Percentiles rank a stretch among this genome's conserved stretches.
These are phyloP conservation scores for Leptocoma aspasia DNA, from an alignment of 2,113 vertebrate species.

Conservation along the genomic window DNA sequence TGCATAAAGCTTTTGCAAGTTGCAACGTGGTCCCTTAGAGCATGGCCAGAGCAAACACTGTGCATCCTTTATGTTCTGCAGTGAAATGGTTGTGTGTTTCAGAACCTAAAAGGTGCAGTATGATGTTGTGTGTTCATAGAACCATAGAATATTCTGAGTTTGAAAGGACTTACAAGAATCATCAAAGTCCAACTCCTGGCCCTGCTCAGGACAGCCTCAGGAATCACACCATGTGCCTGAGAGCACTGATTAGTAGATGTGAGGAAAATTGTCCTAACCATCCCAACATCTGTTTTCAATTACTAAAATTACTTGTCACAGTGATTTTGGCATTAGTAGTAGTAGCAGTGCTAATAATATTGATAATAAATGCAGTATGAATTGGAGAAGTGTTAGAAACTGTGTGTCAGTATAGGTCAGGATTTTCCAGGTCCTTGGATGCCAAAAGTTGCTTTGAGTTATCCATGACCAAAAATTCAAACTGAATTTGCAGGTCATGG, in stretches of 20 bases:
- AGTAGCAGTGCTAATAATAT: neutral
- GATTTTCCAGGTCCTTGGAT: neutral
- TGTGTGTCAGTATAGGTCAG: neutral
- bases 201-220: neutral
- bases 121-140: neutral
- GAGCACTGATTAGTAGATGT: neutral
- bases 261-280: neutral
- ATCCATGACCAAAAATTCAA: neutral
- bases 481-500: neutral
- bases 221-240: neutral
- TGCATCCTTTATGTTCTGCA: neutral
- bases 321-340: neutral
- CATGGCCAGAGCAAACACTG: neutral
- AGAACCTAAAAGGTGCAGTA: neutral
- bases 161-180: neutral
- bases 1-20: neutral
- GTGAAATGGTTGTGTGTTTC: neutral
- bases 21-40: neutral
- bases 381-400: neutral
- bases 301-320: neutral
- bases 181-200: neutral
- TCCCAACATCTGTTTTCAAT: neutral
- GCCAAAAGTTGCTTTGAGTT: neutral
- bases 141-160: neutral
- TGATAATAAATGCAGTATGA: neutral